Evolutionary conservation across 92 coral and sea anemone genomes (phyloP).

Genomic region (Montipora capitata): DNA sequence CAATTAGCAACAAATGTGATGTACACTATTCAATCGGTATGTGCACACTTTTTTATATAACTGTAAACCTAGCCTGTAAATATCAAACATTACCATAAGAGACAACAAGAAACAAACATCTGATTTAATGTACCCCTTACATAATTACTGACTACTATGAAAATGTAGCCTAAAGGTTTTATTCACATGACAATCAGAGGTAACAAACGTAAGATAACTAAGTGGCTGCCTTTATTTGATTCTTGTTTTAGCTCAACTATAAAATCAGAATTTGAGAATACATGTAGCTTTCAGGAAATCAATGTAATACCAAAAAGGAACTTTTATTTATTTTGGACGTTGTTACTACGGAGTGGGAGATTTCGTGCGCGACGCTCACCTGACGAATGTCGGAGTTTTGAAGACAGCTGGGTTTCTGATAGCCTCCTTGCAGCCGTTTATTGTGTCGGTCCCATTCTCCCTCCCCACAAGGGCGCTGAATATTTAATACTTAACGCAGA

Average conservation of each 20-base stretch:
- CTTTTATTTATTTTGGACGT: background rate
- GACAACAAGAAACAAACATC: slow-evolving; percentile 22
- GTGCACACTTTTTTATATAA: background rate
- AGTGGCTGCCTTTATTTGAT: background rate
- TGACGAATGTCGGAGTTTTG: too few species aligned
- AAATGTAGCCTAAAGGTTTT: slow-evolving; percentile 11
- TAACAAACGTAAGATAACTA: background rate
- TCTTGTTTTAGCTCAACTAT: background rate
- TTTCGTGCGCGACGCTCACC: too few species aligned
- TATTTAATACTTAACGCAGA: too few species aligned
- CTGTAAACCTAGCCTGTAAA: slow-evolving; percentile 15
- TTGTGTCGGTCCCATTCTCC: too few species aligned
- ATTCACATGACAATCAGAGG: slow-evolving; percentile 16
- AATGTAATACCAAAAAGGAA: background rate
- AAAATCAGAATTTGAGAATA: background rate
- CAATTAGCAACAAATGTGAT: slow-evolving; percentile 14
- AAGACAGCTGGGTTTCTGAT: too few species aligned
- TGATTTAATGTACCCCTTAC: slow-evolving; percentile 7
- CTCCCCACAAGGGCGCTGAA: too few species aligned
- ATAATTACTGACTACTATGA: slow-evolving; percentile 17
- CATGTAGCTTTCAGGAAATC: background rate
- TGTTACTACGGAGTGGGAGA: too few species aligned
- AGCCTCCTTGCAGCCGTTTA: too few species aligned
- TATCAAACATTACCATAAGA: slow-evolving; percentile 14
- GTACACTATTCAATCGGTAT: background rate